A percentile compares a stretch with the other conserved stretches of the same genome.
Evolutionary conservation across 2,113 vertebrate genomes (phyloP).

Genomic region (Sylvietta virens): DNA sequence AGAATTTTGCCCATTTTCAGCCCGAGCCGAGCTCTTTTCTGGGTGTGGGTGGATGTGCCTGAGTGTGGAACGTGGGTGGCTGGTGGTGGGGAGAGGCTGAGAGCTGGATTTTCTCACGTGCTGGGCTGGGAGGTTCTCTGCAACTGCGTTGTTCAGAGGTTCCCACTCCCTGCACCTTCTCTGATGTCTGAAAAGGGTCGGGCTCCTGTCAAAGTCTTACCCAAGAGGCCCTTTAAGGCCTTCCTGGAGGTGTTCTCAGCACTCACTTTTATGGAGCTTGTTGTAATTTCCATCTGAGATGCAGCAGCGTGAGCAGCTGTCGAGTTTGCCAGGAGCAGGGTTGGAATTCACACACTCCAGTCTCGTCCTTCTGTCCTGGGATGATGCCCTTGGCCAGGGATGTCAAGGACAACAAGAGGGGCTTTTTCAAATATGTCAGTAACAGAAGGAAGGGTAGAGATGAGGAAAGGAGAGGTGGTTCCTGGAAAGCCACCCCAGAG

Average conservation of each 20-base stretch:
- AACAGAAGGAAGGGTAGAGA: background rate
- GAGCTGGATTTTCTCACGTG: background rate
- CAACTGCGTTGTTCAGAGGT: background rate
- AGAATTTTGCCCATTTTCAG: background rate
- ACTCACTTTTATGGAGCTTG: background rate
- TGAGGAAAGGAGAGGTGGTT: background rate
- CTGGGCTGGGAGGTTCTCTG: background rate
- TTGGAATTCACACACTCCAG: background rate
- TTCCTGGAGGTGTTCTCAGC: background rate
- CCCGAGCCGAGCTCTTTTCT: background rate
- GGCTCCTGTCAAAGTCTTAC: background rate
- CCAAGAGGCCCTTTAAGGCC: background rate
- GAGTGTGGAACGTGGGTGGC: rapidly evolving
- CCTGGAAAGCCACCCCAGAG: background rate
- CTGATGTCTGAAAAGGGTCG: background rate
- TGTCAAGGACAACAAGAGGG: background rate
- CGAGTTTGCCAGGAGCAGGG: background rate
- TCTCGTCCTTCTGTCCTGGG: background rate
- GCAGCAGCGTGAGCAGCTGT: background rate
- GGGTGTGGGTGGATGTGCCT: background rate
- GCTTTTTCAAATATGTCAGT: background rate
- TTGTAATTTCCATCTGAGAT: background rate
- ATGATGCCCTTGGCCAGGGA: background rate
- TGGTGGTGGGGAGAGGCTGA: background rate
- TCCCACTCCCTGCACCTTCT: background rate